phyloP scores from a whole-genome alignment of 2,888 invertebrate species.

The Altica lythri region DNA sequence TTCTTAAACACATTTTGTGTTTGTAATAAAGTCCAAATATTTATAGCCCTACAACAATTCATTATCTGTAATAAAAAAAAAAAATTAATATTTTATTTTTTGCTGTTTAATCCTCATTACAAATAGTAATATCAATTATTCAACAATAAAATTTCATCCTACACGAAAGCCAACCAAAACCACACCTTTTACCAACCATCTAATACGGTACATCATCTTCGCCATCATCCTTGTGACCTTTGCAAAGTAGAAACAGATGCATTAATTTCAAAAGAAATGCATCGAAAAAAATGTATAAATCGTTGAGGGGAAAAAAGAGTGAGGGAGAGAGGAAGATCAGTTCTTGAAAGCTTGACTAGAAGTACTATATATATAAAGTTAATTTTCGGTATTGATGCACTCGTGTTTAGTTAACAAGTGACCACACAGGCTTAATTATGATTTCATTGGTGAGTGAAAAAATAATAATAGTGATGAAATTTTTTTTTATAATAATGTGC shows the following conservation, averaged over 20 bases:
- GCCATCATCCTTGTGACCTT: slow-evolving; percentile 33
- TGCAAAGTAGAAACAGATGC: slow-evolving; percentile 25
- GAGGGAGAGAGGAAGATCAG: slow-evolving; percentile 22
- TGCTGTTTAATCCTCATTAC: too few species aligned
- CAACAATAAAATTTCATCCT: too few species aligned
- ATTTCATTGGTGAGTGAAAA: slow-evolving; percentile 32
- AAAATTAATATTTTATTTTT: too few species aligned
- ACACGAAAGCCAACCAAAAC: too few species aligned
- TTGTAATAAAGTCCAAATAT: too few species aligned
- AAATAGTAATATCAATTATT: too few species aligned
- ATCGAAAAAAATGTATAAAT: slow-evolving; percentile 30
- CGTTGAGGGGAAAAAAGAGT: slow-evolving; percentile 21
- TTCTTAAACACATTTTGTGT: too few species aligned
- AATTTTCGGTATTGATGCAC: slow-evolving; percentile 20
- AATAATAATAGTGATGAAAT: too few species aligned
- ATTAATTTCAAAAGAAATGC: slow-evolving; percentile 34
- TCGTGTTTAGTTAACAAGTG: slow-evolving; percentile 28
- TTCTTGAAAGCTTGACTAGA: slow-evolving; percentile 22
- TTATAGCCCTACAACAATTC: too few species aligned
- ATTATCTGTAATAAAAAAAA: too few species aligned
- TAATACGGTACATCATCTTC: slow-evolving; percentile 32
- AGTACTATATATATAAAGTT: slow-evolving; percentile 23
- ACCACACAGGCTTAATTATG: slow-evolving; percentile 25
- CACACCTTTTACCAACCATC: slow-evolving; percentile 29
- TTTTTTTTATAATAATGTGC: too few species aligned